phyloP scores from a whole-genome alignment of 2,797 vertebrate genomes.

The Tauraco hartlaubi region DNA sequence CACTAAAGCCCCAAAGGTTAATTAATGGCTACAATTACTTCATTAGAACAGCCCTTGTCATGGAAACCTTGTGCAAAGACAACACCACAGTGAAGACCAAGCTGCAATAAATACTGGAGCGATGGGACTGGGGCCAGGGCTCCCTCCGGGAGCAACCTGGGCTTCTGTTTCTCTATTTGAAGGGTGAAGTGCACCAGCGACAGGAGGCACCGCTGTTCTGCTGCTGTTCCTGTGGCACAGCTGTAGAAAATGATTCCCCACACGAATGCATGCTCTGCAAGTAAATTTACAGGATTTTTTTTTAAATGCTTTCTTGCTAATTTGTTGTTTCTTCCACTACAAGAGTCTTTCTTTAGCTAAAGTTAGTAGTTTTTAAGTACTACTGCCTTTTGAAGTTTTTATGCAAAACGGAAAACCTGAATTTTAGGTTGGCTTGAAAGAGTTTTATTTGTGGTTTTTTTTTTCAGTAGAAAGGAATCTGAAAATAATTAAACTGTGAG shows the following conservation, averaged over 20 bases:
- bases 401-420: background rate
- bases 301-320: background rate
- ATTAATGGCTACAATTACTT: background rate
- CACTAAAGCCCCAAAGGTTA: background rate
- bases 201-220: no score
- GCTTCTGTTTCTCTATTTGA: background rate
- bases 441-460: background rate
- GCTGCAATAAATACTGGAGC: background rate
- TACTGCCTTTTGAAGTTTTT: background rate
- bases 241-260: background rate
- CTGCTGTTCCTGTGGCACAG: accelerated
- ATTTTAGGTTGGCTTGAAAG: background rate
- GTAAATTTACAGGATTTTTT: background rate
- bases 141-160: background rate
- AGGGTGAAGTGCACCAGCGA: no score
- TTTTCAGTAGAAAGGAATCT: background rate
- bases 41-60: background rate
- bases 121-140: background rate
- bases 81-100: no score
- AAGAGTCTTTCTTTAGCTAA: background rate
- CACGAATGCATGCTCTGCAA: accelerated
- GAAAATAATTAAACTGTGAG: background rate
- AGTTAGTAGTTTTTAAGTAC: background rate
- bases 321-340: background rate
- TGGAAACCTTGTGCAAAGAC: background rate